Evolutionary conservation across 2,888 invertebrate species (phyloP).

Genomic region (Athalia circularis): DNA sequence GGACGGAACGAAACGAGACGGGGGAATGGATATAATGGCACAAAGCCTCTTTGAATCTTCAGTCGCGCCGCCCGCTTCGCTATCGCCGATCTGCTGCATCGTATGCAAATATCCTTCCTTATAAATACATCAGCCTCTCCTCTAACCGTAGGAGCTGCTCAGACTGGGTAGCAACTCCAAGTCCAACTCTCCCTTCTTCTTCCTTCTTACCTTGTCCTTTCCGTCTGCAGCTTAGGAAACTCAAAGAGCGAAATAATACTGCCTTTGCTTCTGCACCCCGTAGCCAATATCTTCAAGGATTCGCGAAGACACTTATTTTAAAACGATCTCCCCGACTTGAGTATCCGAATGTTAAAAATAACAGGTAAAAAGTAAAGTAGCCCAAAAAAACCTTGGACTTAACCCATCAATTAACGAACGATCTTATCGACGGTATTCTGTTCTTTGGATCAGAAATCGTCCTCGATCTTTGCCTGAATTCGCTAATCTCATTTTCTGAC

Average conservation of each 20-base stretch:
- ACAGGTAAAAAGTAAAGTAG: not conserved
- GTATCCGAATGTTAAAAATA: not conserved
- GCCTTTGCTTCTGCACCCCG: not conserved
- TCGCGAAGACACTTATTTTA: not conserved
- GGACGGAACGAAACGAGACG: slow-evolving; percentile 48
- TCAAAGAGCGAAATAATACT: not conserved
- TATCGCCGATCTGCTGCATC: slow-evolving; percentile 64
- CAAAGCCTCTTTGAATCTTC: slow-evolving; percentile 72
- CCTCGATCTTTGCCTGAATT: slow-evolving; percentile 18
- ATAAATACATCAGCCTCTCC: slow-evolving; percentile 73
- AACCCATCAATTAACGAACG: too few relatives aligned
- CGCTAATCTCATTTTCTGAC: slow-evolving; percentile 33
- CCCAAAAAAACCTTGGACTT: slow-evolving; percentile 6
- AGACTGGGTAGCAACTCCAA: slow-evolving; percentile 44
- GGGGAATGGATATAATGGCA: slow-evolving; percentile 61
- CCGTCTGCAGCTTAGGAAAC: not conserved
- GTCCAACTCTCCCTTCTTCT: slow-evolving; percentile 37
- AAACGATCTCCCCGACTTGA: too few relatives aligned
- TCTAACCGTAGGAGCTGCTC: slow-evolving; percentile 67
- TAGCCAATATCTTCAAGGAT: not conserved
- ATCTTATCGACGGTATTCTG: not conserved
- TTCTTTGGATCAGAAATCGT: not conserved
- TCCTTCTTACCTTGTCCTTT: slow-evolving; percentile 22
- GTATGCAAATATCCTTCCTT: slow-evolving; percentile 74
- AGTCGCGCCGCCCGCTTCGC: slow-evolving; percentile 53